These are phyloP conservation scores for Melanotaenia pygmaea DNA, from an alignment of 2,797 vertebrate species.

Conservation along the genomic window DNA sequence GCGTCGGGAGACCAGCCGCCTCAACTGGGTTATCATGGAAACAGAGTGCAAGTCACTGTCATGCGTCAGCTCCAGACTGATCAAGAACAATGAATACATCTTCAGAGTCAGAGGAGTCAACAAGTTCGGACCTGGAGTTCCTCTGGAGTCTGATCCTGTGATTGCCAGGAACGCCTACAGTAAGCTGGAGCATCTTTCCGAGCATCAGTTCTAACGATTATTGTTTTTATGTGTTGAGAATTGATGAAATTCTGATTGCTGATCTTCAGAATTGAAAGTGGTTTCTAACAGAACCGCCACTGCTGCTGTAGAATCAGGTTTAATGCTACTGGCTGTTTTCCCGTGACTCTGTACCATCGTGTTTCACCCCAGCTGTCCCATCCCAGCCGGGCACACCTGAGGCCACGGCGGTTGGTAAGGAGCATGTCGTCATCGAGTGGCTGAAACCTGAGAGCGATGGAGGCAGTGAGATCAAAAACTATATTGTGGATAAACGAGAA, in stretches of 20 bases:
- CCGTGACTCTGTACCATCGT: neutral
- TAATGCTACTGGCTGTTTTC: neutral
- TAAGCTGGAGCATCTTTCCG: slow-evolving; percentile 75
- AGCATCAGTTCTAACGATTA: too few relatives aligned
- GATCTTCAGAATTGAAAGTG: neutral
- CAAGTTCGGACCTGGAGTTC: slow-evolving; percentile 93
- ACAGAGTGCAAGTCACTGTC: slow-evolving; percentile 94
- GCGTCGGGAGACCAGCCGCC: slow-evolving; percentile 96
- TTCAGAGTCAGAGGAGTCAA: slow-evolving; percentile 97
- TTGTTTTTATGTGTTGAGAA: too few relatives aligned
- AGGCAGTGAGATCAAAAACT: slow-evolving; percentile 95
- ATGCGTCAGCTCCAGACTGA: slow-evolving; percentile 90
- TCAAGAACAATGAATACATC: slow-evolving; percentile 98
- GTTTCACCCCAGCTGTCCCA: slow-evolving; percentile 85
- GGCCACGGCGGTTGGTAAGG: slow-evolving; percentile 87
- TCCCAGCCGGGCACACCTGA: slow-evolving; percentile 90
- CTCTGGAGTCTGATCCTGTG: slow-evolving; percentile 90
- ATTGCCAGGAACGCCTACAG: slow-evolving; percentile 97
- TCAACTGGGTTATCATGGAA: slow-evolving; percentile 97
- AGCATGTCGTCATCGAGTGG: slow-evolving; percentile 98
- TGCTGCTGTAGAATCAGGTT: too few relatives aligned
- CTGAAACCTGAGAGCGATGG: slow-evolving; percentile 95
- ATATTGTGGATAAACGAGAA: slow-evolving; percentile 96
- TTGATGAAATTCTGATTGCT: neutral
- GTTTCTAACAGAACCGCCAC: neutral